Base-by-base conservation (phyloP, 2,113 vertebrate species). In the Urocolius indicus region DNA sequence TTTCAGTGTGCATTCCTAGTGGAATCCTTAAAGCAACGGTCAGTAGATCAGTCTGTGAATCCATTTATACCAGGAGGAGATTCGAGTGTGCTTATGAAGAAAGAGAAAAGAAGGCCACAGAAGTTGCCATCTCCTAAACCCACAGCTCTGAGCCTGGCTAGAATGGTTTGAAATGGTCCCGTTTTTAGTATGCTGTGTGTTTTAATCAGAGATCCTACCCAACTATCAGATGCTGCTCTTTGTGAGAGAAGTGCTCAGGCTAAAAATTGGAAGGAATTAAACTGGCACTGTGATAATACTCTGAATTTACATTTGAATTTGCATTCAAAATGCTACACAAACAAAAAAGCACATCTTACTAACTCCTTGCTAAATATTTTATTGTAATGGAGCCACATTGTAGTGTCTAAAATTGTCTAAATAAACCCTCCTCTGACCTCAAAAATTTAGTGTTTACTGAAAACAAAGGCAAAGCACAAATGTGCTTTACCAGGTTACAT, bases 1-100 rank as follows among this genome's bases (percentile, higher is more conserved):
- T 95, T 95, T 95, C 97, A 99, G 98, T 98, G 98, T 87, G 97
- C 96, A 43, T 77, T 98, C n/a, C 91, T 99, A 3, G 96, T 98
- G 96, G 97, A 98, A 67, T 97, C 98, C 36, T 92, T 98, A 90
- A 98, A 97, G 91, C 97, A 97, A 34, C 97, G 95, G 32, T 92
- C 97, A 20, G 62, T 95, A 48, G 93, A 77, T 69, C 89, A 83
- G 6, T 26, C 55, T 57, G 82, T 61, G 55, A 85, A 38, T 9
- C 13, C 61, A 12, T n/a, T 57, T 30, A 7, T 63, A 26, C 11
- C 69, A 24, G 83, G 71, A 80, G 94, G 84, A 75, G 89, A 85
- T 13, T 36, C 94, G 11, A 81, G 86, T 7, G 20, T 30, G 16
- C 30, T 62, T 26, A 23, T 1, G 9, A 90, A 68, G 36, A 96